phyloP scores from a whole-genome alignment of 1,140 invertebrate genomes.

The Battus philenor region DNA sequence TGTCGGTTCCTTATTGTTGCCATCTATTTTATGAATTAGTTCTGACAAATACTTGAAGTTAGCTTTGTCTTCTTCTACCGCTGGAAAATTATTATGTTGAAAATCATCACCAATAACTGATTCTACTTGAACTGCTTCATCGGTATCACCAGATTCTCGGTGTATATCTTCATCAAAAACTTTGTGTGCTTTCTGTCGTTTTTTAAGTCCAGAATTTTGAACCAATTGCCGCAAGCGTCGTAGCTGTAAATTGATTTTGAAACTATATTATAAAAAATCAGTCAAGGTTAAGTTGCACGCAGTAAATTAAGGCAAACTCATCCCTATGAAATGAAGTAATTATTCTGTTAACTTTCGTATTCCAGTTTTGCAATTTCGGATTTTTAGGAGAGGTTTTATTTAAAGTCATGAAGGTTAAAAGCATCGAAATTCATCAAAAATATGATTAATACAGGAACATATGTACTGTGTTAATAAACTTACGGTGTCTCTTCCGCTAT shows the following conservation, averaged over 20 bases:
- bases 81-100: constrained; percentile 9
- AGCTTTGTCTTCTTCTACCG: constrained; percentile 31
- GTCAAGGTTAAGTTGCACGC: no score
- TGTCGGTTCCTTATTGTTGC: constrained; percentile 25
- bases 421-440: no score
- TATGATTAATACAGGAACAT: no score
- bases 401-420: no score
- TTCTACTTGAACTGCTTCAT: background rate
- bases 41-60: constrained; percentile 58
- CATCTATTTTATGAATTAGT: constrained; percentile 45
- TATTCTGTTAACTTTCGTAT: no score
- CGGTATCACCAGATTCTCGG: background rate
- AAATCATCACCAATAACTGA: constrained; percentile 19
- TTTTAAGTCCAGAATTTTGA: constrained; percentile 1
- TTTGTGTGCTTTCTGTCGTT: constrained; percentile 1
- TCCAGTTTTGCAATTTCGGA: no score
- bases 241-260: no score
- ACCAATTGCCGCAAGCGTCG: constrained; percentile 4
- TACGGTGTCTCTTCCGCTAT: background rate
- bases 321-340: no score
- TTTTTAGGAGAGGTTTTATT: no score
- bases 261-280: background rate
- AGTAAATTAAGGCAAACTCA: no score
- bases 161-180: background rate
- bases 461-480: no score